Conservation (phyloP, 2,113 vertebrate species). For the Noturus placidus region DNA sequence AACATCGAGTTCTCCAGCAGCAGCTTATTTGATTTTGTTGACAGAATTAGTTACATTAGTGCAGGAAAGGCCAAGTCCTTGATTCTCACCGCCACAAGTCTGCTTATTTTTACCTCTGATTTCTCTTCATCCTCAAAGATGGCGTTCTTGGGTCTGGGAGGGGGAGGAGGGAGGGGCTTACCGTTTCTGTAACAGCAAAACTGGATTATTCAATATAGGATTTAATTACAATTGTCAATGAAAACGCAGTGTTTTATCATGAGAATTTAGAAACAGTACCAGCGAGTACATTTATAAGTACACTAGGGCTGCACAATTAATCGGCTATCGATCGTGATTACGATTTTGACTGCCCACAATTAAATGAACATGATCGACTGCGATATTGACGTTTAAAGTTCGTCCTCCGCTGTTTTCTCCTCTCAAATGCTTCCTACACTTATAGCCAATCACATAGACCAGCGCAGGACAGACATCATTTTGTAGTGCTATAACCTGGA, state of each 20-base stretch:
- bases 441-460: too few species aligned
- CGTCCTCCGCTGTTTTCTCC: too few species aligned
- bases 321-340: too few species aligned
- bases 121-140: conserved; percentile 98
- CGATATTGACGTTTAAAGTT: too few species aligned
- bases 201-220: not conserved
- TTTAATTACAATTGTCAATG: not conserved
- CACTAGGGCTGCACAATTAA: too few species aligned
- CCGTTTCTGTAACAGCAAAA: conserved; percentile 62
- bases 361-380: too few species aligned
- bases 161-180: conserved; percentile 73
- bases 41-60: not conserved
- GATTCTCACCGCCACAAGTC: not conserved
- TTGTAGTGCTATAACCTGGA: too few species aligned
- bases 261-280: not conserved
- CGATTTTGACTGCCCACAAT: too few species aligned
- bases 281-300: too few species aligned
- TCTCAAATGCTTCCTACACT: too few species aligned
- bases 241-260: not conserved
- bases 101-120: conserved; percentile 83
- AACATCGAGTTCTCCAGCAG: not conserved
- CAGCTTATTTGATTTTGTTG: not conserved
- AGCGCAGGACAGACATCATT: too few species aligned
- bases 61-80: not conserved
- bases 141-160: conserved; percentile 83